phyloP scores from a whole-genome alignment of 2,797 vertebrate genomes.

The Spinibarbus caldwelli region DNA sequence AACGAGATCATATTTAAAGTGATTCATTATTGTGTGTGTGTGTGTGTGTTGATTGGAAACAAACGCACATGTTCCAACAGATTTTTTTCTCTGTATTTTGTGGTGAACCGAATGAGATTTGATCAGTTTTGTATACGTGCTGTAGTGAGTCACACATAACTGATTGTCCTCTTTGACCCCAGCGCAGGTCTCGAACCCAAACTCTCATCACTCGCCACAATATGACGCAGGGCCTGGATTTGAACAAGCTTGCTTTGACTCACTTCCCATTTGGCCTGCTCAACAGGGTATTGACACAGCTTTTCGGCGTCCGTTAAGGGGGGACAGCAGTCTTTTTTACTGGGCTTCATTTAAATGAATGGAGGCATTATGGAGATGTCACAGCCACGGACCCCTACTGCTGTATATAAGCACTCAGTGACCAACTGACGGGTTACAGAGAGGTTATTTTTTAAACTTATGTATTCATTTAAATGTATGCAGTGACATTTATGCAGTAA shows the following conservation, averaged over 20 bases:
- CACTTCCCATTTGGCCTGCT: constrained; percentile 63
- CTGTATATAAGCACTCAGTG: constrained; percentile 28
- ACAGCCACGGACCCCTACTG: constrained; percentile 27
- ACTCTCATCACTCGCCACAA: constrained; percentile 47
- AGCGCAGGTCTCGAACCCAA: constrained; percentile 12
- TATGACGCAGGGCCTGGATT: constrained; percentile 45
- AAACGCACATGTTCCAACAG: not conserved
- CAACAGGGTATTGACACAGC: constrained; percentile 70
- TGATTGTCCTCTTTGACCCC: constrained; percentile 37
- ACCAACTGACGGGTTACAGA: constrained; percentile 11
- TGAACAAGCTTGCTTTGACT: constrained; percentile 72
- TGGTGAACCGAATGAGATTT: not conserved
- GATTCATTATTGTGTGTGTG: not conserved
- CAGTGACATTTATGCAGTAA: not conserved
- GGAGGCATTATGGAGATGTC: constrained; percentile 67
- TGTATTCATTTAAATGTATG: constrained; percentile 7
- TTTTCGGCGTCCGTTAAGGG: constrained; percentile 67
- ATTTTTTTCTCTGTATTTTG: not conserved
- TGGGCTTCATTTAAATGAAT: constrained; percentile 69
- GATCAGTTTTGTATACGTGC: not conserved
- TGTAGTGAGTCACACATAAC: constrained; percentile 22
- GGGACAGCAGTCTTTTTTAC: constrained; percentile 61
- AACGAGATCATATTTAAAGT: not conserved
- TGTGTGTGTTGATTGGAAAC: not conserved
- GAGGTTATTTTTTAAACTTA: constrained; percentile 10